Evolutionary conservation across 2,113 vertebrate species (phyloP).

Genomic region (Physeter macrocephalus): DNA sequence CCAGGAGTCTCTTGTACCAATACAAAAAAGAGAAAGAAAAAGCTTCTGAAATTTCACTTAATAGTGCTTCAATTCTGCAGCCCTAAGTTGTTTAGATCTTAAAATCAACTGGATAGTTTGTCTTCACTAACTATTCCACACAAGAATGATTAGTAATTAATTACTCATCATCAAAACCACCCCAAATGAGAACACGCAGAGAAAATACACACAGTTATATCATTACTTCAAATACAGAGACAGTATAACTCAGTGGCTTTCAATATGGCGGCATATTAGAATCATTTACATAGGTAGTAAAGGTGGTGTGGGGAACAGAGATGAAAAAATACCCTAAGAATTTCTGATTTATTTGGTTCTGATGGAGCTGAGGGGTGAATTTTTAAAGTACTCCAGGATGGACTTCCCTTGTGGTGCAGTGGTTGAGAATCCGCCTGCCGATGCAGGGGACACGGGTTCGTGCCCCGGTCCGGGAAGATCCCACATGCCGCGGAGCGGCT

Average conservation of each 20-base stretch:
- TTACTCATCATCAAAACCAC: not conserved
- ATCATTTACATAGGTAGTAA: not conserved
- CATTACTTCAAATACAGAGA: not conserved
- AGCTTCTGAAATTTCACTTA: not conserved
- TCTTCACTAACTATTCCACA: not conserved
- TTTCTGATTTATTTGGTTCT: not conserved
- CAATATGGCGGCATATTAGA: not conserved
- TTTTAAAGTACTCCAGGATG: not conserved
- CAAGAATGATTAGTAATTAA: conserved; percentile 4
- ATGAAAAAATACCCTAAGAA: not conserved
- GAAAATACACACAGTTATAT: not conserved
- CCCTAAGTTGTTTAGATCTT: not conserved
- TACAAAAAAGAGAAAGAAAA: not conserved
- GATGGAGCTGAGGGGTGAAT: not conserved
- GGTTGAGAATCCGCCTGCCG: no score
- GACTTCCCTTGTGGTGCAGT: no score
- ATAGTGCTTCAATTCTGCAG: not conserved
- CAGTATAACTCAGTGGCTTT: not conserved
- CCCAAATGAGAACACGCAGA: not conserved
- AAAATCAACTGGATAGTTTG: not conserved
- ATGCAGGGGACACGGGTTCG: no score
- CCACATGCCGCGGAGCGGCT: no score
- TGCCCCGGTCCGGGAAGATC: no score
- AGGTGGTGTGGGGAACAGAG: not conserved
- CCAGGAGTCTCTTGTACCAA: not conserved